Evolutionary conservation across 2,113 vertebrate species (phyloP).

Genomic region (Paratilapia polleni): DNA sequence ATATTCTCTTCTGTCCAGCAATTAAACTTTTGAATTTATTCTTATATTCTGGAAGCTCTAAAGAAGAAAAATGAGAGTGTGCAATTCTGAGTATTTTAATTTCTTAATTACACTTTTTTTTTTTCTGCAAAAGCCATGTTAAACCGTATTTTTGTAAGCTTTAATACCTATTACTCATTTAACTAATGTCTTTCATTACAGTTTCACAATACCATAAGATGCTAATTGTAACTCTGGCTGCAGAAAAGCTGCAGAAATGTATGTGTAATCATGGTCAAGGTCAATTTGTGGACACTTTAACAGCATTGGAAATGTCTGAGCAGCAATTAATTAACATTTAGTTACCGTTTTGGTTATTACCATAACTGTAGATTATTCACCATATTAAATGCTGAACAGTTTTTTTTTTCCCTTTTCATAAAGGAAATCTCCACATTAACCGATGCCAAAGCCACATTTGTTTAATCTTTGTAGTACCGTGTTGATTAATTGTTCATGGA

Average conservation of each 20-base stretch:
- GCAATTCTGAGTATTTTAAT: too few relatives aligned
- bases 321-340: neutral
- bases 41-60: neutral
- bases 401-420: neutral
- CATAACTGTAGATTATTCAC: neutral
- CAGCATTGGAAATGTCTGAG: neutral
- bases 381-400: neutral
- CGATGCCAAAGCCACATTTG: neutral
- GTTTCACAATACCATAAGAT: neutral
- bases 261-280: neutral
- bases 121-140: too few relatives aligned
- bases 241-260: neutral
- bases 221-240: neutral
- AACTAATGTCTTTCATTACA: neutral
- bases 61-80: too few relatives aligned
- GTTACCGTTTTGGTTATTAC: too few relatives aligned
- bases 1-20: too few relatives aligned
- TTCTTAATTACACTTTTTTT: too few relatives aligned
- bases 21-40: neutral
- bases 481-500: conserved; percentile 27
- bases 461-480: neutral
- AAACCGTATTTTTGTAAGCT: neutral
- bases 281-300: neutral
- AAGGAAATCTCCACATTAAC: conserved; percentile 4
- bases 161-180: neutral